A percentile compares a stretch with the other conserved stretches of the same genome.
Evolutionary conservation across 2,888 invertebrate species (phyloP).

Genomic region (Melieria picta): DNA sequence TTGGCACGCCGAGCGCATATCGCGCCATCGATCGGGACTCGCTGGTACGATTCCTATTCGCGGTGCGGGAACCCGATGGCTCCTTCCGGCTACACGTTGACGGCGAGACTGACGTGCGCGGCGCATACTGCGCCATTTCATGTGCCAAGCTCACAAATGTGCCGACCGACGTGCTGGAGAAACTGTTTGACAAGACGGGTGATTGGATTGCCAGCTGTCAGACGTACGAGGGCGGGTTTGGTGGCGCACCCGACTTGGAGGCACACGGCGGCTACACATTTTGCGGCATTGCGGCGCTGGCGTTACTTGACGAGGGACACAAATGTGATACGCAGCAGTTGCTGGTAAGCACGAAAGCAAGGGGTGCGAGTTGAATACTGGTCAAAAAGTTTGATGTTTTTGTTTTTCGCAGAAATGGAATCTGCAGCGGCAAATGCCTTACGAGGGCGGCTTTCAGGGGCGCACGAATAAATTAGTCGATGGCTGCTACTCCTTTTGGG

Average conservation of each 20-base stretch:
- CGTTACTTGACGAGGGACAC: constrained; percentile 71
- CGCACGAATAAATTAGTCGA: constrained; percentile 98
- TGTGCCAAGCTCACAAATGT: constrained; percentile 78
- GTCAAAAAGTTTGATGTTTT: neutral
- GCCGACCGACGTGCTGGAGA: constrained; percentile 79
- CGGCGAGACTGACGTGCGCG: constrained; percentile 94
- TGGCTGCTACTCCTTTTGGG: constrained; percentile 99
- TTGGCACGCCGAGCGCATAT: constrained; percentile 89
- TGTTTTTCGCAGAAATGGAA: constrained; percentile 77
- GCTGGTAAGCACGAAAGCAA: constrained; percentile 65
- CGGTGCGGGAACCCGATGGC: constrained; percentile 84
- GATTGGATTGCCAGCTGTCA: constrained; percentile 97
- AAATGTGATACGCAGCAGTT: constrained; percentile 69
- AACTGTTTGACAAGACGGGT: constrained; percentile 85
- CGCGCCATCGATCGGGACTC: constrained; percentile 80
- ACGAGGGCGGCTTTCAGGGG: constrained; percentile 97
- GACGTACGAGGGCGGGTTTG: constrained; percentile 99
- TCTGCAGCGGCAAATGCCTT: constrained; percentile 88
- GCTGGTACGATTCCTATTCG: constrained; percentile 81
- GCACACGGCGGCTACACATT: constrained; percentile 99
- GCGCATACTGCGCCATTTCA: constrained; percentile 95
- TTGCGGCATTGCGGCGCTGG: constrained; percentile 92
- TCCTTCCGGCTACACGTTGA: constrained; percentile 90
- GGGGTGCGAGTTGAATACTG: neutral
- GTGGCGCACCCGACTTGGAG: constrained; percentile 92